Evolutionary conservation across 2,888 invertebrate genomes (phyloP).

Genomic region (Atrina japonica): DNA sequence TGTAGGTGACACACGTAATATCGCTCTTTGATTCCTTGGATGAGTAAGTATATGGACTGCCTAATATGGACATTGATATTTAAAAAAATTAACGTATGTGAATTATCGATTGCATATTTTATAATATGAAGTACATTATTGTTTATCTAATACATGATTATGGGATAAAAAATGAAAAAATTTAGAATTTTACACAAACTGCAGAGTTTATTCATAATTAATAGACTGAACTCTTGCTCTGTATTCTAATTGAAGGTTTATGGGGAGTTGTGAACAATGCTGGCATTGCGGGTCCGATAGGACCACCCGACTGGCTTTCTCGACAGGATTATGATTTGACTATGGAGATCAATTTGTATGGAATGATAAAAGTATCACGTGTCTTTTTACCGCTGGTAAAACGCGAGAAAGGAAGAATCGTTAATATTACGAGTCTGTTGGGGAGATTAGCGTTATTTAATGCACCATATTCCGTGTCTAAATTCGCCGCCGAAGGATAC

Average conservation of each 20-base stretch:
- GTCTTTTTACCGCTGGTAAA: slow-evolving; percentile 68
- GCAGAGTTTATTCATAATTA: no score
- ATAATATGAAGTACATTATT: no score
- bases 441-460: slow-evolving; percentile 58
- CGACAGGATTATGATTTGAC: slow-evolving; percentile 71
- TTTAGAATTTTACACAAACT: no score
- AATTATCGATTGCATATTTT: no score
- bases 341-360: slow-evolving; percentile 75
- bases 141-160: no score
- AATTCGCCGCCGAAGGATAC: slow-evolving; percentile 71
- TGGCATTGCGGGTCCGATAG: slow-evolving; percentile 64
- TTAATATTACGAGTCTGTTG: slow-evolving; percentile 68
- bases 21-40: no score
- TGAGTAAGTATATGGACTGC: no score
- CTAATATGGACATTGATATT: no score
- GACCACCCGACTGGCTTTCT: slow-evolving; percentile 76
- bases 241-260: slow-evolving; percentile 57
- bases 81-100: no score
- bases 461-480: slow-evolving; percentile 68
- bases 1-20: no score
- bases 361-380: slow-evolving; percentile 72
- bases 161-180: no score
- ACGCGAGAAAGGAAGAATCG: slow-evolving; percentile 63
- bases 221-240: no score
- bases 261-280: slow-evolving; percentile 77